Conservation (phyloP, 1,140 invertebrate species). For the Anoplophora glabripennis region DNA sequence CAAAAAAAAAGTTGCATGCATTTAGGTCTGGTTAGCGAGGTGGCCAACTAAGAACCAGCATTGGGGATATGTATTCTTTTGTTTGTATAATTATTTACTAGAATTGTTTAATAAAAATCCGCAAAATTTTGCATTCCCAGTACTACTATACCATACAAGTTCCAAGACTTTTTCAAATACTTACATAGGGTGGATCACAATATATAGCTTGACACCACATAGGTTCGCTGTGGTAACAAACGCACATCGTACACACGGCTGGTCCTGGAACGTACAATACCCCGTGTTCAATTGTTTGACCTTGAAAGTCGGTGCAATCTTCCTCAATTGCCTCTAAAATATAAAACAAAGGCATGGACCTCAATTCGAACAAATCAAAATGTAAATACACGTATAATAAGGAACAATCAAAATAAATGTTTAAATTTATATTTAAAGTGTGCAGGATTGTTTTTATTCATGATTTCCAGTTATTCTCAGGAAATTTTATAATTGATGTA, state of each 20-base stretch:
- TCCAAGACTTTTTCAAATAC: slow-evolving; percentile 44
- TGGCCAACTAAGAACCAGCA: not conserved
- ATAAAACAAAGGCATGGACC: too few relatives aligned
- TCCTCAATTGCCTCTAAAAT: slow-evolving; percentile 64
- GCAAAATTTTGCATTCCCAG: not conserved
- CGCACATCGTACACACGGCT: slow-evolving; percentile 80
- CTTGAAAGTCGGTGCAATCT: slow-evolving; percentile 78
- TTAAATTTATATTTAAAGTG: too few relatives aligned
- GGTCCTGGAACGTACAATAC: slow-evolving; percentile 79
- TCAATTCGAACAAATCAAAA: too few relatives aligned
- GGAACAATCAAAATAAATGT: too few relatives aligned
- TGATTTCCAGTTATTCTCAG: too few relatives aligned
- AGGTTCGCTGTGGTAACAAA: slow-evolving; percentile 79
- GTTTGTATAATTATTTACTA: not conserved
- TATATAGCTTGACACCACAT: slow-evolving; percentile 84
- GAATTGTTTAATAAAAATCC: not conserved
- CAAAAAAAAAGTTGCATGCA: not conserved
- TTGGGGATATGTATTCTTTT: not conserved
- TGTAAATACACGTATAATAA: too few relatives aligned
- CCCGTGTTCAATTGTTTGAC: slow-evolving; percentile 70
- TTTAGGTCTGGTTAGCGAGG: not conserved
- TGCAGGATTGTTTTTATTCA: too few relatives aligned
- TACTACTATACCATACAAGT: not conserved
- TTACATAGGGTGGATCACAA: slow-evolving; percentile 79
- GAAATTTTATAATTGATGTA: too few relatives aligned